Base-by-base conservation (phyloP, 2,888 invertebrate genomes). In the Heliconius sara region DNA sequence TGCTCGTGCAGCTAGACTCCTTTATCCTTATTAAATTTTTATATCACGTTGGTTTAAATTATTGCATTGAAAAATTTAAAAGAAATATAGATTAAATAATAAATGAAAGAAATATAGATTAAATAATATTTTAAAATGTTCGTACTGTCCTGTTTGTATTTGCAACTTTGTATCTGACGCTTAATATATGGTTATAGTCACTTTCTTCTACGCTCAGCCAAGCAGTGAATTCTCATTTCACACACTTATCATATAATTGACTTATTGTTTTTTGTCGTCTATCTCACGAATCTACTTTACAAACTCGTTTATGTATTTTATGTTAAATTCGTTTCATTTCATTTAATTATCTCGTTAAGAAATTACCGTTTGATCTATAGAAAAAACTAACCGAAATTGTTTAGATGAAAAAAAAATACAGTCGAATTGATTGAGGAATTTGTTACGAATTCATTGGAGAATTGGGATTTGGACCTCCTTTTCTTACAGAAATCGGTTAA, bases 171-270 rank as follows among this genome's bases (percentile, higher is more conserved):
- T 70, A 16, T 7, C 16, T 25, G 13, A 70, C 25, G 43, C 25
- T 43, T 47, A 47, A 47, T 47, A 25, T 6, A 70, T 70, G 43
- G 25, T 43, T 70, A 12, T 67, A 72, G 76, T 79, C 81, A 92
- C 91, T 92, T 91, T 92, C 90, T 88, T 91, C 86, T 83, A 86
- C 85, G 88, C 84, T 87, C 91, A 87, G 86, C 90, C 89, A 90
- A 88, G 92, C 92, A 91, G 87, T 89, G 86, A 88, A 90, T 88
- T 89, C 87, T 86, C 86, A 88, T 91, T 91, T 91, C 90, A 89
- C 90, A 89, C 88, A 86, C 86, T 84, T 82, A 85, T 84, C 86
- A 86, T 82, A 81, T 87, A 88, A 85, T 83, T 82, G 83, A 82
- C 79, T 82, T 81, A 83, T 85, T 84, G 82, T 84, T 83, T 82